Percentiles rank a stretch among this genome's conserved stretches.
Conservation (phyloP, 2,888 invertebrate genomes). For the Phrixothrix hirtus region DNA sequence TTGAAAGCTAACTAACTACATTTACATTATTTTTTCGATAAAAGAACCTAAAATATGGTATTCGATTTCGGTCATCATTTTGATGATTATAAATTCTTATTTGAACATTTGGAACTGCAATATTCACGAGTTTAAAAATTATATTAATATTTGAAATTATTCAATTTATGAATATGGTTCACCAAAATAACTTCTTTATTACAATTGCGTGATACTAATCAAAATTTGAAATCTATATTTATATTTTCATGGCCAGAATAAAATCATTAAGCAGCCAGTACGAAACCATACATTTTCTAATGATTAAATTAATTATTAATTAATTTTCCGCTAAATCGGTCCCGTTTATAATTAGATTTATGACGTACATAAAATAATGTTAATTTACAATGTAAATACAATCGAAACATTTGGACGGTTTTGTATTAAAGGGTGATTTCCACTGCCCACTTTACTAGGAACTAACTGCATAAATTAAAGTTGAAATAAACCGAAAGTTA, state of each 20-base stretch:
- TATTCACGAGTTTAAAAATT: no score
- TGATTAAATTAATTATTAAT: neutral
- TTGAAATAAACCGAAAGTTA: neutral
- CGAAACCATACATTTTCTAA: neutral
- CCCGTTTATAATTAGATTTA: no score
- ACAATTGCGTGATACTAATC: neutral
- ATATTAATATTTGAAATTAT: no score
- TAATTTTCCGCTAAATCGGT: neutral
- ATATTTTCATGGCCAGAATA: neutral
- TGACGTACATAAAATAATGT: neutral
- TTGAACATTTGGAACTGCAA: no score
- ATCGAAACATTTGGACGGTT: neutral
- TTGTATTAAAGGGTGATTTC: neutral
- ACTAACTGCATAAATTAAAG: slow-evolving; percentile 6
- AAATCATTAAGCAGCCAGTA: neutral
- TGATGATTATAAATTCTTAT: no score
- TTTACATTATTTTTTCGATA: no score
- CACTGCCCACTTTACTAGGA: neutral
- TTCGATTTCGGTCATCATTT: no score
- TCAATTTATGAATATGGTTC: no score
- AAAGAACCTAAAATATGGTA: no score
- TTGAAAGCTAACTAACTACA: no score
- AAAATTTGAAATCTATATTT: neutral
- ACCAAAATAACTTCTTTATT: no score
- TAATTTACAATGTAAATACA: no score